Percentiles rank a stretch among this genome's conserved stretches.
phyloP scores from a whole-genome alignment of 1,140 invertebrate genomes.

The Frieseomelitta varia region DNA sequence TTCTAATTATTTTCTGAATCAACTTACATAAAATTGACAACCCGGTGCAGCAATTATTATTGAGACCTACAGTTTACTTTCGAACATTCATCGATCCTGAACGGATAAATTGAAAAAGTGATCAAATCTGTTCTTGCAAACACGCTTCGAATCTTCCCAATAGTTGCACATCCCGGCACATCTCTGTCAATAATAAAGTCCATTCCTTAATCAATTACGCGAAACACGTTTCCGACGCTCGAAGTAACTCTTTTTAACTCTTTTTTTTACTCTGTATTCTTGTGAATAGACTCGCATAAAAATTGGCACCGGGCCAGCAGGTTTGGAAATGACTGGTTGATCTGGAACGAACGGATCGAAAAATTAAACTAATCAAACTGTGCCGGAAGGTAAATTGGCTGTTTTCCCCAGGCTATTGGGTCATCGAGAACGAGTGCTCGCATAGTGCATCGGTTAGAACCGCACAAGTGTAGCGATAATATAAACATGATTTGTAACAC shows the following conservation, averaged over 20 bases:
- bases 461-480: conserved; percentile 78
- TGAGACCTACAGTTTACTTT: no score
- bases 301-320: background rate
- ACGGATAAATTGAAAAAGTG: no score
- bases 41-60: no score
- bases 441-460: conserved; percentile 55
- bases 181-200: no score
- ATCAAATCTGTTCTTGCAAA: no score
- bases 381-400: conserved; percentile 60
- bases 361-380: conserved; percentile 64
- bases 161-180: no score
- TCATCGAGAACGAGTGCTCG: conserved; percentile 61
- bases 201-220: no score
- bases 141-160: no score
- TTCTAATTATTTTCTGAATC: no score
- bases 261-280: no score
- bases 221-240: background rate
- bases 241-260: background rate
- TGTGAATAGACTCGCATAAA: background rate
- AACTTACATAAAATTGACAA: no score
- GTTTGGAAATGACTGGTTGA: background rate
- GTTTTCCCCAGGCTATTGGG: conserved; percentile 79
- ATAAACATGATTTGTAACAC: conserved; percentile 82
- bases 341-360: conserved; percentile 31
- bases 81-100: no score